Percentiles rank a stretch among this genome's conserved stretches.
phyloP scores from a whole-genome alignment of 1,140 invertebrate species.

The Atta colombica region DNA sequence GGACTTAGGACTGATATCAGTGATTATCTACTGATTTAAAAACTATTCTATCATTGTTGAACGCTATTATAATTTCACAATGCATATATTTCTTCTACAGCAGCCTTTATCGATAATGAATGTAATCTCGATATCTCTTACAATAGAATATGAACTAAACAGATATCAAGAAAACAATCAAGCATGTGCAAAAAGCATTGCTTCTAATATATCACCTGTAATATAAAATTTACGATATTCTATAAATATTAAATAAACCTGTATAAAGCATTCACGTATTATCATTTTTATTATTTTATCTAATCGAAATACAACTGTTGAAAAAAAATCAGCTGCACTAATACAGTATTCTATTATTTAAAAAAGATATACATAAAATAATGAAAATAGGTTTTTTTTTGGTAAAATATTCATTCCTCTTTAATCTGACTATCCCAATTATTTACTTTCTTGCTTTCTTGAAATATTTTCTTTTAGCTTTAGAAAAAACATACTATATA shows the following conservation, averaged over 20 bases:
- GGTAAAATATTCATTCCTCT: background rate
- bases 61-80: background rate
- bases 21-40: no score
- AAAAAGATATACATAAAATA: background rate
- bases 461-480: background rate
- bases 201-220: background rate
- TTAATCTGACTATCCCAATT: background rate
- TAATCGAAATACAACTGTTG: background rate
- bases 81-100: background rate
- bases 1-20: no score
- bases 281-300: background rate
- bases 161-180: background rate
- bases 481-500: background rate
- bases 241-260: background rate
- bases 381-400: background rate
- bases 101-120: background rate
- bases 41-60: background rate
- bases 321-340: background rate
- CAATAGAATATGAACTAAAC: slow-evolving; percentile 2
- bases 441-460: background rate
- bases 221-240: background rate
- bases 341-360: background rate
- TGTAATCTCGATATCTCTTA: background rate
- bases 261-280: background rate
- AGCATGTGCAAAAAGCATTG: background rate